A percentile compares a stretch with the other conserved stretches of the same genome.
Evolutionary conservation across 2,797 vertebrate genomes (phyloP).

Genomic region (Sebastes hopkinsi): DNA sequence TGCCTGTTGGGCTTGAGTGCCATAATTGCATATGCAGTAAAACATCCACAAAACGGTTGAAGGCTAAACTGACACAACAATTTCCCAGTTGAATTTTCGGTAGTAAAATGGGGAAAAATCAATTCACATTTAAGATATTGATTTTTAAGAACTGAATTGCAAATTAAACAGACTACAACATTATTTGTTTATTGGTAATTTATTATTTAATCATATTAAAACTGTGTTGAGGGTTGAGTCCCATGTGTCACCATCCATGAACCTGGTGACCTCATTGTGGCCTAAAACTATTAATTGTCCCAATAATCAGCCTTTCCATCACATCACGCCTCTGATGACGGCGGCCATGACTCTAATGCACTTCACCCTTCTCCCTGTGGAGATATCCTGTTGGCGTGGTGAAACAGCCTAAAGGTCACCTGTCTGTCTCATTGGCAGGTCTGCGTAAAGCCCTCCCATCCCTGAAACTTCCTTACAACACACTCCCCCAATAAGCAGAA

Average conservation of each 20-base stretch:
- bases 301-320: constrained; percentile 31
- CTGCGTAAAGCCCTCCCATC: background rate
- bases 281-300: constrained; percentile 22
- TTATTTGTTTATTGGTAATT: background rate
- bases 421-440: constrained; percentile 13
- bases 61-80: background rate
- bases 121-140: background rate
- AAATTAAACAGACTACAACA: background rate
- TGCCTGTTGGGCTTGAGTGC: too few species aligned
- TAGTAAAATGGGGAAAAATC: background rate
- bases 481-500: background rate
- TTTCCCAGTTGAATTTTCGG: background rate
- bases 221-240: background rate
- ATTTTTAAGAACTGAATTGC: too few species aligned
- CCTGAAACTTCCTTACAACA: background rate
- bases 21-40: background rate
- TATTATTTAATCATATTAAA: background rate
- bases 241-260: background rate
- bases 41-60: background rate
- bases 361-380: constrained; percentile 6
- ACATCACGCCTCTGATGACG: background rate
- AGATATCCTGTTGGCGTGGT: constrained; percentile 22
- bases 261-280: background rate
- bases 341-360: constrained; percentile 9
- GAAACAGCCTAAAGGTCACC: constrained; percentile 39